These are phyloP conservation scores for Penelope pileata DNA, from an alignment of 2,113 vertebrate species.

Conservation along the genomic window DNA sequence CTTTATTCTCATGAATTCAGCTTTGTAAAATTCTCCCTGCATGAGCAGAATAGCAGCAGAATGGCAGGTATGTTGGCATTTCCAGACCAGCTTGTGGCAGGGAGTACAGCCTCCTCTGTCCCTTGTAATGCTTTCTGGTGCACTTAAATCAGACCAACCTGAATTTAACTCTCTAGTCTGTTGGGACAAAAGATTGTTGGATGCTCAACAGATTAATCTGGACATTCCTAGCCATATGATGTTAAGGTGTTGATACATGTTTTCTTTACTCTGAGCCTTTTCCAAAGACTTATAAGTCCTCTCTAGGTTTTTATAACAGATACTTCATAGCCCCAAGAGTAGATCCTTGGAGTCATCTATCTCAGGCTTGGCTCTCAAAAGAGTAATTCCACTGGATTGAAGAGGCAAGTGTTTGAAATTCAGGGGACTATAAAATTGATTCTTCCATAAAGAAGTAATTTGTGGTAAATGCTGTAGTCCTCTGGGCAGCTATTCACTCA, in stretches of 20 bases:
- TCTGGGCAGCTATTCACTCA: conserved; percentile 41
- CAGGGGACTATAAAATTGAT: conserved; percentile 61
- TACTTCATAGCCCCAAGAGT: conserved; percentile 18
- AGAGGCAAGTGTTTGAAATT: conserved; percentile 67
- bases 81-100: not conserved
- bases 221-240: not conserved
- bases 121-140: not conserved
- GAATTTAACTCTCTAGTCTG: not conserved
- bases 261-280: conserved; percentile 16
- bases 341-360: not conserved
- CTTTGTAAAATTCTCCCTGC: not conserved
- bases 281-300: conserved; percentile 11
- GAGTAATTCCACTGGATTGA: conserved; percentile 55
- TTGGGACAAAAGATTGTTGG: not conserved
- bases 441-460: conserved; percentile 70
- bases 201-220: not conserved
- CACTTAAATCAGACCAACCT: not conserved
- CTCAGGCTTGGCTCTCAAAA: conserved; percentile 15
- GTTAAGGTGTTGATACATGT: not conserved
- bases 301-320: conserved; percentile 31
- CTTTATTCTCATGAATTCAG: not conserved
- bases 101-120: not conserved
- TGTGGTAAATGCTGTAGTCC: conserved; percentile 60
- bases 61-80: not conserved
- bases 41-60: not conserved